A percentile compares a stretch with the other conserved stretches of the same genome.
phyloP scores from a whole-genome alignment of 2,888 invertebrate species.

The Clitarchus hookeri region DNA sequence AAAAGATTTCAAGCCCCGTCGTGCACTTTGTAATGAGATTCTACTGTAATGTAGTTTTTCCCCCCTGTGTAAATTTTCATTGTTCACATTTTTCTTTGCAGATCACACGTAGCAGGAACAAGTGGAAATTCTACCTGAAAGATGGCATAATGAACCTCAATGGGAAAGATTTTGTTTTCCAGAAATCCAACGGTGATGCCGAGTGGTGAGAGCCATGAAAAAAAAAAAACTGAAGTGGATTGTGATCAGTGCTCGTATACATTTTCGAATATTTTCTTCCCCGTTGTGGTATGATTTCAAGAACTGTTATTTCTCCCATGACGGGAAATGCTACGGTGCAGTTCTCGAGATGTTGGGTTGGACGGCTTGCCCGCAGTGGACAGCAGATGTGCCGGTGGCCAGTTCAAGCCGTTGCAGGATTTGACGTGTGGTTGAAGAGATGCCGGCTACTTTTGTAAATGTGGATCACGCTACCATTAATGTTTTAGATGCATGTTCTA shows the following conservation, averaged over 20 bases:
- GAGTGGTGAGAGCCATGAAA: conserved; percentile 78
- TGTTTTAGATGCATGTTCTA: background rate
- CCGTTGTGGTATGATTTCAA: background rate
- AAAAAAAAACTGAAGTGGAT: background rate
- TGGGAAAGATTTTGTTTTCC: conserved; percentile 98
- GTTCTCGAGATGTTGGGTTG: background rate
- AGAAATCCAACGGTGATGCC: conserved; percentile 98
- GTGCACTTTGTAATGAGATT: too few species aligned
- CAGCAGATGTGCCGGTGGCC: background rate
- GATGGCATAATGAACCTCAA: conserved; percentile 99
- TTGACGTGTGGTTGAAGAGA: background rate
- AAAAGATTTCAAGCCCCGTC: too few species aligned
- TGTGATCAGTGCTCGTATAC: background rate
- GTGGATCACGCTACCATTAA: background rate
- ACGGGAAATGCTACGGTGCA: background rate
- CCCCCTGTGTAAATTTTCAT: too few species aligned
- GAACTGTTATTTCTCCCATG: background rate
- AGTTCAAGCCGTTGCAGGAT: background rate
- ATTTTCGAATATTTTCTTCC: background rate
- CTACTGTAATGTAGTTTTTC: too few species aligned
- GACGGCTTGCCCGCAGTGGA: background rate
- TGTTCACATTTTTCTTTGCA: conserved; percentile 52
- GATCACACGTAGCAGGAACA: conserved; percentile 97
- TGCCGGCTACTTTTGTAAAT: background rate
- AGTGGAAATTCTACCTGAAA: conserved; percentile 99